phyloP scores from a whole-genome alignment of 2,888 invertebrate species.

The Chironomus riparius region DNA sequence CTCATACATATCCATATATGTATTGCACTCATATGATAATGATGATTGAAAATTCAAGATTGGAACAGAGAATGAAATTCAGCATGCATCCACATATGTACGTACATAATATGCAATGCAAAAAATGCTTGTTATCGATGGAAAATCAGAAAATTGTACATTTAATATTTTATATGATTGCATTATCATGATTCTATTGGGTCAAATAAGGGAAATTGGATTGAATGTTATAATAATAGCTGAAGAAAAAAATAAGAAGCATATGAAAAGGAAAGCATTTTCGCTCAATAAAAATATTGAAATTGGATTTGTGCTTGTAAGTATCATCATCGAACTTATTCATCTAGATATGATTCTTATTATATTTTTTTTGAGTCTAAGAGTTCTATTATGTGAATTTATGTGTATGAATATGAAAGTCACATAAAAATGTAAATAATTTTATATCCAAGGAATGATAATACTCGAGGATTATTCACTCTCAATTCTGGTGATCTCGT shows the following conservation, averaged over 20 bases:
- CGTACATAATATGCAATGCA: background rate
- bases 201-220: background rate
- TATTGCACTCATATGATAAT: background rate
- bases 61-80: background rate
- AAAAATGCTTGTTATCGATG: constrained; percentile 9
- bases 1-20: background rate
- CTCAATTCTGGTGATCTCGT: too few relatives aligned
- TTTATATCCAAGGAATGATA: too few relatives aligned
- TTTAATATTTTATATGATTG: constrained; percentile 23
- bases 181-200: background rate
- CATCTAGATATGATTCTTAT: background rate
- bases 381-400: background rate
- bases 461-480: too few relatives aligned
- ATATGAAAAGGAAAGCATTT: background rate
- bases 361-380: background rate
- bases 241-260: background rate
- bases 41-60: background rate
- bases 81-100: background rate
- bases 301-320: background rate
- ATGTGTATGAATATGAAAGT: background rate
- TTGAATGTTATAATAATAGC: background rate
- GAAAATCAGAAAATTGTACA: constrained; percentile 17
- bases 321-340: background rate
- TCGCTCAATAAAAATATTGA: background rate
- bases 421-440: too few relatives aligned